Evolutionary conservation across 2,888 invertebrate genomes (phyloP), one percentile per base, ranked within the genome.

Genomic region (Calliopum simillimum): DNA sequence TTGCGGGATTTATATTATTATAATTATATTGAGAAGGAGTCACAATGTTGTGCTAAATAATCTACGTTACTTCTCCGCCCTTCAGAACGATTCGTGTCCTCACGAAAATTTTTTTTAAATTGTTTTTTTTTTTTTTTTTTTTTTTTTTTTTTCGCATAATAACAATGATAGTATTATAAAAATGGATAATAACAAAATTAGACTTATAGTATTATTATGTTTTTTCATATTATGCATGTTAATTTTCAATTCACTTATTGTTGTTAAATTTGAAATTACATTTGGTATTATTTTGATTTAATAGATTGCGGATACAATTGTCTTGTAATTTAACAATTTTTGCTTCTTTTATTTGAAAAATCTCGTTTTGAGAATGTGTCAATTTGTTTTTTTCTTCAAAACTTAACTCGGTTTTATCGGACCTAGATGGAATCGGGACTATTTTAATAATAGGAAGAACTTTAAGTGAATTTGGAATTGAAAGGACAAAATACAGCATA

Each of bases 251-350:
- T 49, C 49, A 16, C 19, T 51, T 16, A 12, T 16, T 19, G 11
- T 14, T 14, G 19, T 49, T 14, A 6, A 13, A n/a, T 14, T 49
- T 49, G n/a, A 49, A 49, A 5, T 14, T 19, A 49, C 49, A 49
- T 49, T 49, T 49, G 6, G 49, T 49, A 16, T 49, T 49, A 49
- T 49, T 49, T 51, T 51, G 16, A 21, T 51, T 51, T 11, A 51
- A 21, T 51, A 51, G 19, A 16, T 51, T 16, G 3, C 21, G 14
- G 16, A 19, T 51, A 51, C 51, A 51, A 16, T 2, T 16, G 51
- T 51, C 16, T 19, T 11, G 19, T 19, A 16, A 13, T 51, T 16
- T 51, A 11, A 19, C 11, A 16, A 51, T 51, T 16, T 14, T 51
- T n/a, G 16, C 16, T 51, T 16, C 51, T 19, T 51, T 21, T 51